A percentile compares a stretch with the other conserved stretches of the same genome.
phyloP scores from a whole-genome alignment of 2,888 invertebrate species.

The Eupeodes latifasciatus region DNA sequence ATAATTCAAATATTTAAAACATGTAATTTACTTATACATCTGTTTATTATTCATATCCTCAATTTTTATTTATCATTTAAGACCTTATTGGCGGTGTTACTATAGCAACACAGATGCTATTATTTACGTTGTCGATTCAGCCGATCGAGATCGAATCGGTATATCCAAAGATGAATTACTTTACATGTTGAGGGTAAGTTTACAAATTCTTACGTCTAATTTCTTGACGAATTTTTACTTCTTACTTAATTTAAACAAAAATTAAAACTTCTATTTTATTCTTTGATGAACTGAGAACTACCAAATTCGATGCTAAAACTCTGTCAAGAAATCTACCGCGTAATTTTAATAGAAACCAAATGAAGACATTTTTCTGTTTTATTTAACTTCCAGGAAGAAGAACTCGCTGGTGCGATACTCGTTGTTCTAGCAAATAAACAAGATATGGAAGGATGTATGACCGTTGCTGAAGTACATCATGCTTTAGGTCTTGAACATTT shows the following conservation, averaged over 20 bases:
- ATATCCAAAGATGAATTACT: conserved; percentile 99
- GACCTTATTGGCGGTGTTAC: conserved; percentile 99
- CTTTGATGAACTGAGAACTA: too few relatives aligned
- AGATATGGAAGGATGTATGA: conserved; percentile 99
- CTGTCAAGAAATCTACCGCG: too few relatives aligned
- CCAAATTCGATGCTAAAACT: too few relatives aligned
- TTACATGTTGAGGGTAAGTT: conserved; percentile 96
- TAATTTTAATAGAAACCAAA: not conserved
- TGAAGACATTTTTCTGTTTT: not conserved
- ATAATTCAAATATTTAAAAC: too few relatives aligned
- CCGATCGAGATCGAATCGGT: conserved; percentile 99
- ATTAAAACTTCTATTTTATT: too few relatives aligned
- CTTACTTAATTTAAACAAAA: too few relatives aligned
- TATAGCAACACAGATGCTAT: conserved; percentile 99
- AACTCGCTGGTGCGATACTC: conserved; percentile 96
- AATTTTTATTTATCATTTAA: conserved; percentile 84
- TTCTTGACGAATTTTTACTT: too few relatives aligned
- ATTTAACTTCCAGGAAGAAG: conserved; percentile 91
- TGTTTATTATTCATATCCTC: too few relatives aligned
- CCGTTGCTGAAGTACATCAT: conserved; percentile 98
- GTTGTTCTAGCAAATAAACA: conserved; percentile 99
- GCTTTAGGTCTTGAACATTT: conserved; percentile 97
- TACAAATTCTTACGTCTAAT: not conserved
- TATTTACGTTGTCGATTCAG: conserved; percentile 99
- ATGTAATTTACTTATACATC: too few relatives aligned